Evolutionary conservation across 2,797 vertebrate species (phyloP).

Genomic region (Sebastolobus altivelis): DNA sequence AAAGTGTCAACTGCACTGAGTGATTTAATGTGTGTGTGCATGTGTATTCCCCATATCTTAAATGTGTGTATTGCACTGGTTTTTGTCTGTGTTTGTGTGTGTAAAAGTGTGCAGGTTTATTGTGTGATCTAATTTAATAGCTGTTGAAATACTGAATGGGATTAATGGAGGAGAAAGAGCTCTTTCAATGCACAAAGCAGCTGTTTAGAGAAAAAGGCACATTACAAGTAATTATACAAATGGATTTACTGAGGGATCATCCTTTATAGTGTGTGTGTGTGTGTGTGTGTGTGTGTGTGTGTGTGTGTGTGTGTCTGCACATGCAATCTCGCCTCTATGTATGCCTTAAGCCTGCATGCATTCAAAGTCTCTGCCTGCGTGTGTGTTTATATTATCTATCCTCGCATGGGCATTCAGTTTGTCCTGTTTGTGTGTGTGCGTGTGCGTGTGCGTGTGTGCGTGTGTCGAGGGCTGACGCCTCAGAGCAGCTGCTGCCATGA

Average conservation of each 20-base stretch:
- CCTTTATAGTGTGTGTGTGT: neutral
- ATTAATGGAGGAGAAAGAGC: slow-evolving; percentile 35
- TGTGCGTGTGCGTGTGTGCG: slow-evolving; percentile 26
- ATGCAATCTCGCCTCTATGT: neutral
- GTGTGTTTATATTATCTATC: neutral
- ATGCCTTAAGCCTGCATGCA: slow-evolving; percentile 5
- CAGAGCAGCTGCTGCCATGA: slow-evolving; percentile 71
- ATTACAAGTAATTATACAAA: slow-evolving; percentile 22
- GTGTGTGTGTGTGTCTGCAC: neutral
- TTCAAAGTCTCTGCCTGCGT: slow-evolving; percentile 11
- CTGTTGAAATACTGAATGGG: slow-evolving; percentile 48
- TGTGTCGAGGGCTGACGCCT: slow-evolving; percentile 30
- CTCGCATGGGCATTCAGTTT: neutral
- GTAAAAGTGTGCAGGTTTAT: neutral
- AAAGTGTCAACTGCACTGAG: slow-evolving; percentile 46
- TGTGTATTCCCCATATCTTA: too few relatives aligned
- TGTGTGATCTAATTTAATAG: slow-evolving; percentile 36
- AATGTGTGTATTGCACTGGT: neutral
- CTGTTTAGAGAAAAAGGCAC: slow-evolving; percentile 35
- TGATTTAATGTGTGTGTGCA: slow-evolving; percentile 5
- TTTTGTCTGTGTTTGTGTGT: neutral
- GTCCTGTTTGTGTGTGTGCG: neutral
- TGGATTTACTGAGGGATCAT: neutral
- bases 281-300: neutral
- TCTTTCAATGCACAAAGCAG: slow-evolving; percentile 37